Percentiles rank a stretch among this genome's conserved stretches.
phyloP scores from a whole-genome alignment of 1,140 invertebrate genomes.

The Rhizoglyphus robini region DNA sequence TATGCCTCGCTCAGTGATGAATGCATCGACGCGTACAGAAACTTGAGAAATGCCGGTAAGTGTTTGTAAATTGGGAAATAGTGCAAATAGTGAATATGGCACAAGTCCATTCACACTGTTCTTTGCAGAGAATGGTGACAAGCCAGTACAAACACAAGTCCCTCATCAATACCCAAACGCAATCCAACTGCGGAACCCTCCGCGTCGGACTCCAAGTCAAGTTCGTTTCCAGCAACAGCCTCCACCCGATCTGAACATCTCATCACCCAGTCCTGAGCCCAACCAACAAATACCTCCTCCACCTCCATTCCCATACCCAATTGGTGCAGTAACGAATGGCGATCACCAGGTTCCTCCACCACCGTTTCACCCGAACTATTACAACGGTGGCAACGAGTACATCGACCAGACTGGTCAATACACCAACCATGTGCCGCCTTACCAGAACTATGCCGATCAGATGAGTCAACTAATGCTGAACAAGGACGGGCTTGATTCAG shows the following conservation, averaged over 20 bases:
- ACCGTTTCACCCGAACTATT: neutral
- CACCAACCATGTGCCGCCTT: neutral
- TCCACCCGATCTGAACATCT: neutral
- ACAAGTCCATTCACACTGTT: too few species aligned
- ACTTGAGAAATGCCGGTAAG: neutral
- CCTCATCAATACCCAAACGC: neutral
- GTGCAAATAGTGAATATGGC: neutral
- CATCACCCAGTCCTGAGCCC: neutral
- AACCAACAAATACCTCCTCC: neutral
- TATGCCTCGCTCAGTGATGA: conserved; percentile 25
- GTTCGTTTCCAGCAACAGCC: neutral
- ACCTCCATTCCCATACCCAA: conserved; percentile 4
- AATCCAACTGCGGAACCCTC: neutral
- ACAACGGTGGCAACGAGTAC: neutral
- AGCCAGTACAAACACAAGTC: neutral
- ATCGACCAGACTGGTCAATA: conserved; percentile 4
- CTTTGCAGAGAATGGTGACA: too few species aligned
- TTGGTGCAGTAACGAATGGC: too few species aligned
- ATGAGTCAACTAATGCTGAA: neutral
- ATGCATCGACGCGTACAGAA: conserved; percentile 2
- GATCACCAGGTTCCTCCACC: too few species aligned
- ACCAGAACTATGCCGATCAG: neutral
- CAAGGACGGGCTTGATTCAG: neutral
- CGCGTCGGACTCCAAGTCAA: conserved; percentile 5
- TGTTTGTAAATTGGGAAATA: neutral